These are phyloP conservation scores for Tolypeutes matacus DNA, from an alignment of 2,797 vertebrate species.

Conservation along the genomic window DNA sequence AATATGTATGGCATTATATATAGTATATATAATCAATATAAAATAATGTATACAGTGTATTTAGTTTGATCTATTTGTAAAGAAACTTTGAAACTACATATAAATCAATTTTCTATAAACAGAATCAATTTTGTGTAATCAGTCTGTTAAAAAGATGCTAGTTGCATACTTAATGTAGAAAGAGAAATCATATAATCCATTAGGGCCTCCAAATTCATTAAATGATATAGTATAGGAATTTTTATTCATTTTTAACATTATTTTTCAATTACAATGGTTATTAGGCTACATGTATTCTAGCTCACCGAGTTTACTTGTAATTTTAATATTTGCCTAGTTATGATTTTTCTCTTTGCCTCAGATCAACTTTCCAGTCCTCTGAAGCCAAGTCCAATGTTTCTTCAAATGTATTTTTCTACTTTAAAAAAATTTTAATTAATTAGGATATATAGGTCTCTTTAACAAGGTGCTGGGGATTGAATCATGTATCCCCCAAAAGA, in stretches of 20 bases:
- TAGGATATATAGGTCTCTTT: neutral
- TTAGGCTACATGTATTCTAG: neutral
- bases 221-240: neutral
- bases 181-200: neutral
- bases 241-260: slow-evolving; percentile 41
- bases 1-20: neutral
- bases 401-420: neutral
- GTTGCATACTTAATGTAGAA: neutral
- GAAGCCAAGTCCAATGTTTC: neutral
- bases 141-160: slow-evolving; percentile 16
- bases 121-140: slow-evolving; percentile 31
- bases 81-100: neutral
- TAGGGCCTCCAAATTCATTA: neutral
- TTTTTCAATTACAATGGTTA: neutral
- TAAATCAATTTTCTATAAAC: neutral
- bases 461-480: neutral
- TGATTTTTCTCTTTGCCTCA: neutral
- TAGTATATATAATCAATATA: too few relatives aligned
- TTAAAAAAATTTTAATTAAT: slow-evolving; percentile 20
- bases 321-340: neutral
- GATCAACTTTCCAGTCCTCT: neutral
- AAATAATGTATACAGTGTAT: neutral
- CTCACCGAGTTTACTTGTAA: neutral
- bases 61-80: slow-evolving; percentile 20
- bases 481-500: too few relatives aligned